Percentiles rank a stretch among this genome's conserved stretches.
Evolutionary conservation across 2,113 vertebrate species (phyloP).

Genomic region (Cnemophilus loriae): DNA sequence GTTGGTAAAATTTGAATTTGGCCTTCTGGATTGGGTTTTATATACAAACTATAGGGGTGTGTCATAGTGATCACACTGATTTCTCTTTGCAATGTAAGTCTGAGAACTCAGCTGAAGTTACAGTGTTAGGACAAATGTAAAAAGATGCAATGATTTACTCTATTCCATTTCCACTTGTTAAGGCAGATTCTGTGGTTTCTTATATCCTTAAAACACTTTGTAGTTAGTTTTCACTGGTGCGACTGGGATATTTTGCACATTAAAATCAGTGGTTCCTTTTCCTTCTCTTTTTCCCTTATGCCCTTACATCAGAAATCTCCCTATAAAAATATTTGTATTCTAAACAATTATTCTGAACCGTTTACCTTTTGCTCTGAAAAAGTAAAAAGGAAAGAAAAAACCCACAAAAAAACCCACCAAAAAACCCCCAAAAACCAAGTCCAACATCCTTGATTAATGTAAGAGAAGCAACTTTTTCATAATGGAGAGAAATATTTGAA

Average conservation of each 20-base stretch:
- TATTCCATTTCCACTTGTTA: not conserved
- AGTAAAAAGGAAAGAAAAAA: not conserved
- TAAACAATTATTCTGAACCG: not conserved
- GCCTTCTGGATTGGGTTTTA: not conserved
- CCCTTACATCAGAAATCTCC: not conserved
- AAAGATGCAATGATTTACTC: not conserved
- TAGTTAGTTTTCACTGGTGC: not conserved
- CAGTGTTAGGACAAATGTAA: not conserved
- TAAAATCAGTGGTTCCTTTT: not conserved
- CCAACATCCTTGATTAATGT: not conserved
- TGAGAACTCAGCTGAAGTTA: not conserved
- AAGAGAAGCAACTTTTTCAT: not conserved
- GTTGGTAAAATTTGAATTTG: not conserved
- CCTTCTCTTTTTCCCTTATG: not conserved
- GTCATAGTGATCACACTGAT: not conserved
- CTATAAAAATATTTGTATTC: not conserved
- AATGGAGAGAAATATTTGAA: not conserved
- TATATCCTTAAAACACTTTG: not conserved
- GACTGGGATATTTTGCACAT: not conserved
- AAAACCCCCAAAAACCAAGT: not conserved
- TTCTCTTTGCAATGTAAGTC: not conserved
- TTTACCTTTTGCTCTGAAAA: not conserved
- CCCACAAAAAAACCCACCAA: not conserved
- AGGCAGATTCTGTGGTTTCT: not conserved
- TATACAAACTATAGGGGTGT: not conserved